Base-by-base conservation (phyloP, 2,888 invertebrate genomes). In the Philaethria dido region DNA sequence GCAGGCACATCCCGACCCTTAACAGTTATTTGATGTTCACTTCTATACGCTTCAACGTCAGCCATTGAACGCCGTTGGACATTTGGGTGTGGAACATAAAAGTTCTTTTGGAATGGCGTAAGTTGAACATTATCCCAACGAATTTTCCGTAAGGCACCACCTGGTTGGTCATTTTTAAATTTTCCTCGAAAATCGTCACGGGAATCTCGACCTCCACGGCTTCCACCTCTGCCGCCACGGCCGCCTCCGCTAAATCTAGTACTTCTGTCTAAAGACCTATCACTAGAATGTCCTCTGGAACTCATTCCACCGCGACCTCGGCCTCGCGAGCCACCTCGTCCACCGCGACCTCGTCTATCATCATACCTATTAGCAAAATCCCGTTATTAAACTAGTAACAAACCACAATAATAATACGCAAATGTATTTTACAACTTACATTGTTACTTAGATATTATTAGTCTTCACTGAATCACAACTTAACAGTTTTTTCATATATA, bases 81-180 rank as follows among this genome's bases (percentile, higher is more conserved):
- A 75, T 95, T 94, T 0, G 95, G 94, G 80, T 97, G 96, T 5
- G 98, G 98, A 45, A 96, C 94, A 82, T 99, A 99, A 82, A 99
- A 99, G 87, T 98, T 97, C 88, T 99, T 99, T 81, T 97, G 95
- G 88, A 99, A 98, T 0, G 97, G 97, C 47, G 96, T 96, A 18
- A 99, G 91, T 44, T 94, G 93, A 16, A 94, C 94, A 78, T 95
- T 93, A 74, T 98, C 98, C 99, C 99, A 99, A 72, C 96, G 95
- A 5, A 98, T 97, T 83, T 97, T 97, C 3, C 97, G 94, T 16
- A 98, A 89, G 66, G 94, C 94, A 39, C 95, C 95, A 8, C 98
- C 98, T 6, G 96, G 96, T 71, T 95, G 95, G 62, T 94, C 94
- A 69, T 94, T 94, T 74, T 94, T 94, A 72, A 94, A 93, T 73